These are phyloP conservation scores for Heteronetta atricapilla DNA, from an alignment of 2,113 vertebrate species.

Conservation along the genomic window DNA sequence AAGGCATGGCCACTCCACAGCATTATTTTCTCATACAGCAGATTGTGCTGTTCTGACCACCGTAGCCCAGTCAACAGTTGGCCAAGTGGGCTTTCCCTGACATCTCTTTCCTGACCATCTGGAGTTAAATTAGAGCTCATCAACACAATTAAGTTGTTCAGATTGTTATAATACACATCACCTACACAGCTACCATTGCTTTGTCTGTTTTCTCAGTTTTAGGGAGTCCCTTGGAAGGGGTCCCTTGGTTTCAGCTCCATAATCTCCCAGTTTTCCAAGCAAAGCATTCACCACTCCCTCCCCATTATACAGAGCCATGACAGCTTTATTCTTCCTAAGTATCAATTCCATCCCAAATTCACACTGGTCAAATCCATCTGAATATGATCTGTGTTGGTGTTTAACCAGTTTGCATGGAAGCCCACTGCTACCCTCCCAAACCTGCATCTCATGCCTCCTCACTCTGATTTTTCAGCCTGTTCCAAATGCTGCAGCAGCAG, in stretches of 20 bases:
- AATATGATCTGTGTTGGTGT: accelerated
- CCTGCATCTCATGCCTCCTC: not conserved
- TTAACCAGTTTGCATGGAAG: not conserved
- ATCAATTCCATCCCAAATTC: not conserved
- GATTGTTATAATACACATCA: not conserved
- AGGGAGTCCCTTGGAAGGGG: not conserved
- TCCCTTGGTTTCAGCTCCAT: not conserved
- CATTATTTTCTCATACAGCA: not conserved
- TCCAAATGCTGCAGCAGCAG: not conserved
- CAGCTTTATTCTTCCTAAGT: not conserved
- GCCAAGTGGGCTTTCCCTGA: not conserved
- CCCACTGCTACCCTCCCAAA: not conserved
- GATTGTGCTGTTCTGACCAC: not conserved
- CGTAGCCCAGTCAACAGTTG: conserved; percentile 4
- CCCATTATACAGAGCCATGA: accelerated
- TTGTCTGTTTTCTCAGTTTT: not conserved
- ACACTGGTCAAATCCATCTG: not conserved
- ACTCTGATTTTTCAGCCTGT: not conserved
- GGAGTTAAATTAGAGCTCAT: conserved; percentile 50
- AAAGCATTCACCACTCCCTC: not conserved
- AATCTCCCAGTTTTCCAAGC: not conserved
- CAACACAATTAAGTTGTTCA: not conserved
- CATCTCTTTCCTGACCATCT: conserved; percentile 35
- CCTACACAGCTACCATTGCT: not conserved
- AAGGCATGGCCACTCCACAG: not conserved